Evolutionary conservation across 2,797 vertebrate genomes (phyloP).

Genomic region (Phrynocephalus guinanensis): DNA sequence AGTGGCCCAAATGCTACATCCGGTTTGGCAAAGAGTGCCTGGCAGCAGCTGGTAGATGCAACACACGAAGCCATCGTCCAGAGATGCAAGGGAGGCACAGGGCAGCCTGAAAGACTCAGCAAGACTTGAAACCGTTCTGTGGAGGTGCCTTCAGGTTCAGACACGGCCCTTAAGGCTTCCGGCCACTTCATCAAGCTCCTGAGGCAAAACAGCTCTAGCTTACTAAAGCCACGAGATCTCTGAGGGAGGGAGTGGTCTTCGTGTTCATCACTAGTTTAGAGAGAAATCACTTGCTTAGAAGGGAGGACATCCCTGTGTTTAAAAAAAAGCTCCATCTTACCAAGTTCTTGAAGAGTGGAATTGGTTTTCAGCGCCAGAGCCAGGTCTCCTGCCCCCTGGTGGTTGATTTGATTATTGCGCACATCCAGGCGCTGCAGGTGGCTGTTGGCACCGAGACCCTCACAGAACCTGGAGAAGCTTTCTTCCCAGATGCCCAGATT

Average conservation of each 20-base stretch:
- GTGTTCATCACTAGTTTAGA: background rate
- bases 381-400: conserved; percentile 87
- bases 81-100: background rate
- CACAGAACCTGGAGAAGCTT: conserved; percentile 89
- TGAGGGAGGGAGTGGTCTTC: background rate
- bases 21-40: background rate
- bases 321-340: conserved; percentile 71
- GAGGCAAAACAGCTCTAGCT: background rate
- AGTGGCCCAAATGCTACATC: background rate
- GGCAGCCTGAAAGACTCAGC: background rate
- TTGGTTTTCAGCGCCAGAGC: conserved; percentile 86
- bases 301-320: background rate
- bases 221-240: background rate
- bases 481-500: conserved; percentile 90
- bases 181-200: background rate
- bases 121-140: background rate
- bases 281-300: background rate
- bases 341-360: conserved; percentile 83
- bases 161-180: background rate
- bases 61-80: background rate
- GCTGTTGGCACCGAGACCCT: conserved; percentile 84
- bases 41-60: background rate
- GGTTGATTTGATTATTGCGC: conserved; percentile 95
- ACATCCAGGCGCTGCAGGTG: conserved; percentile 86
- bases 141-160: background rate